Percentiles rank a stretch among this genome's conserved stretches.
phyloP scores from a whole-genome alignment of 2,113 vertebrate species.

The Egretta garzetta region DNA sequence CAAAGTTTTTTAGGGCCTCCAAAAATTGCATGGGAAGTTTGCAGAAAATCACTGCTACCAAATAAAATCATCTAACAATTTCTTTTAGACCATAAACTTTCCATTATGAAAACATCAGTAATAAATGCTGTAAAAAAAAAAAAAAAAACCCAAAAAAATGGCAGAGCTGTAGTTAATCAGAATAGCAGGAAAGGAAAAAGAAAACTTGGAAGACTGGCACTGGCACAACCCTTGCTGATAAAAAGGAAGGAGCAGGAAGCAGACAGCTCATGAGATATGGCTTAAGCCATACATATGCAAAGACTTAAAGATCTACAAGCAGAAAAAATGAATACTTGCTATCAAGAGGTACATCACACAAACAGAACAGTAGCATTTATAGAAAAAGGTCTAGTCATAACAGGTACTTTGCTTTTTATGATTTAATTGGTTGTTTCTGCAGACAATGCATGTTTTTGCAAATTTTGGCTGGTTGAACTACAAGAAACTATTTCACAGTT shows the following conservation, averaged over 20 bases:
- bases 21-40: background rate
- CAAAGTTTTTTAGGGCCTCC: background rate
- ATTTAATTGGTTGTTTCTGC: background rate
- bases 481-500: background rate
- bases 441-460: background rate
- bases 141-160: too few species aligned
- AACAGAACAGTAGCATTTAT: background rate
- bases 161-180: background rate
- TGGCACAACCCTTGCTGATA: slow-evolving; percentile 19
- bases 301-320: background rate
- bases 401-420: background rate
- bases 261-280: background rate
- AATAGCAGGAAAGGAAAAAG: slow-evolving; percentile 24
- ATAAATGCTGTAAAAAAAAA: background rate
- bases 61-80: slow-evolving; percentile 29
- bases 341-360: background rate
- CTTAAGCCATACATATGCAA: background rate
- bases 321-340: background rate
- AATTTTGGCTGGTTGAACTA: background rate
- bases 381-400: background rate
- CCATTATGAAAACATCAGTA: background rate
- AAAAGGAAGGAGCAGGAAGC: slow-evolving; percentile 38
- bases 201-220: background rate
- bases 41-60: slow-evolving; percentile 5
- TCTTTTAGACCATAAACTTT: slow-evolving; percentile 19